Evolutionary conservation across 2,888 invertebrate genomes (phyloP).

Genomic region (Apamea monoglypha): DNA sequence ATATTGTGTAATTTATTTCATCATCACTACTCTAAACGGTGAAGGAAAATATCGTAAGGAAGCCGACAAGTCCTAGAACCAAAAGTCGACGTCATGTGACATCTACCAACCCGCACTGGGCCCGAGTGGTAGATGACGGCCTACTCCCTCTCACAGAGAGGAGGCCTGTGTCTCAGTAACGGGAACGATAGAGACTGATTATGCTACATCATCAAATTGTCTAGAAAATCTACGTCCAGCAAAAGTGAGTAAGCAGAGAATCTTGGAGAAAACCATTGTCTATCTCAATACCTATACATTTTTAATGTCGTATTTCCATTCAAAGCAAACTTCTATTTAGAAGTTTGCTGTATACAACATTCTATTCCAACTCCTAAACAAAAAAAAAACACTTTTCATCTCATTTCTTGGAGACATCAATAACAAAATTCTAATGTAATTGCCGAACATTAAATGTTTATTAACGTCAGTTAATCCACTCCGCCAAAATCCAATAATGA

Average conservation of each 20-base stretch:
- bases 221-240: neutral
- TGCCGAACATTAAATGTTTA: conserved; percentile 50
- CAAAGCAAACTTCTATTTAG: neutral
- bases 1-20: neutral
- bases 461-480: conserved; percentile 61
- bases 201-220: neutral
- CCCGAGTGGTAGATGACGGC: neutral
- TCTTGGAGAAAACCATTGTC: neutral
- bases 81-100: neutral
- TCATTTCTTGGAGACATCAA: conserved; percentile 25
- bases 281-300: conserved; percentile 10
- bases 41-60: neutral
- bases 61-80: neutral
- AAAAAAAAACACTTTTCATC: conserved; percentile 17
- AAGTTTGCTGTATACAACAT: neutral
- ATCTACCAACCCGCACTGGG: neutral
- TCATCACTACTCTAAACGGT: neutral
- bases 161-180: neutral
- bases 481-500: conserved; percentile 61
- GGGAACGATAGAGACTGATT: neutral
- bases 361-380: conserved; percentile 8
- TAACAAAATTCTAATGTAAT: conserved; percentile 52
- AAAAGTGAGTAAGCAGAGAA: neutral
- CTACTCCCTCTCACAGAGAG: neutral
- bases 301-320: neutral